Evolutionary conservation across 2,113 vertebrate genomes (phyloP), one percentile per base, ranked within the genome.

Genomic region (Salvelinus namaycush): DNA sequence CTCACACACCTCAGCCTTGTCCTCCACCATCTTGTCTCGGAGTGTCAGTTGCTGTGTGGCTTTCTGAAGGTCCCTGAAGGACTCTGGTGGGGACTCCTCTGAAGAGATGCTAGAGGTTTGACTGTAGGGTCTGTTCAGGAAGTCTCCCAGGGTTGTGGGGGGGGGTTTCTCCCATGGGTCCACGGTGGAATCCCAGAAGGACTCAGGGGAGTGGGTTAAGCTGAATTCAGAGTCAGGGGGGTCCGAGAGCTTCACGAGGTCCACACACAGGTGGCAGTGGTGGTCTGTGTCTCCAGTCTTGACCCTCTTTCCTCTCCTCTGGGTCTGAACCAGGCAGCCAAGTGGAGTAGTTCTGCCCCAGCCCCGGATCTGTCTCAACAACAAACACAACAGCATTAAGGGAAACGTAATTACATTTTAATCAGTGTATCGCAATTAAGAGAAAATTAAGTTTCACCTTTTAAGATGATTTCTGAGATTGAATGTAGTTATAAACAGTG

Each of bases 261-360:
- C 89, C 27, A 73, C 69, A 75, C 91, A 92, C 8, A 92, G 77
- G 70, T 90, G 89, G 3, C 70, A 82, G n/a, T 66, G 79, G 8
- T 76, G 57, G 6, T 18, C 67, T 34, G 72, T 51, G 2, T 87
- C 86, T 16, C 82, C 90, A 2, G 39, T 51, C 78, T 76, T 93
- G 1, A 66, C 3, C 83, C 90, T 93, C 70, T 77, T 92, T 49
- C 73, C 48, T 75, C 76, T 92, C 80, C 91, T 94, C 77, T 86
- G 90, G 34, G 90, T 67, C 79, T 91, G 84, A 80, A 94, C 76
- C 65, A 91, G 80, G 80, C 89, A 91, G 76, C 91, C 90, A 12
- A 88, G 81, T 12, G 93, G 91, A 67, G 89, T 82, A 26, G 81
- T 86, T 81, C 85, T 91, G 74, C 83, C 88, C 95, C 96, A 96